Conservation (phyloP, 2,888 invertebrate species). For the Polydrusus cervinus region DNA sequence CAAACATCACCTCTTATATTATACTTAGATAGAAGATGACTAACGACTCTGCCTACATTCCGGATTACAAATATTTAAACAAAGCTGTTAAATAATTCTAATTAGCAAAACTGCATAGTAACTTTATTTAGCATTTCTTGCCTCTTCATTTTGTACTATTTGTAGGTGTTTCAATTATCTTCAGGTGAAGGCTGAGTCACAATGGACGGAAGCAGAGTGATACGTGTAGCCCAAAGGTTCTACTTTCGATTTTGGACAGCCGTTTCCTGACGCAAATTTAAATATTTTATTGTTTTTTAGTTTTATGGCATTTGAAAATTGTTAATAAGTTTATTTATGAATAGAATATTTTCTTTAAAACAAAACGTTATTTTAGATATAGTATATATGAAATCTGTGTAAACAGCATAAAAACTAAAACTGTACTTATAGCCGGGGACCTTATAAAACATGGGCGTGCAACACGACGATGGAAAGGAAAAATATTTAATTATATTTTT, state of each 20-base stretch:
- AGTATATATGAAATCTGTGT: too few relatives aligned
- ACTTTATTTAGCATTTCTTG: slow-evolving; percentile 10
- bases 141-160: slow-evolving; percentile 33
- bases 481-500: too few relatives aligned
- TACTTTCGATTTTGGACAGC: slow-evolving; percentile 34
- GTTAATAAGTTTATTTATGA: too few relatives aligned
- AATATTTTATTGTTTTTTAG: slow-evolving; percentile 23
- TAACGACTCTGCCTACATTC: too few relatives aligned
- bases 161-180: slow-evolving; percentile 38
- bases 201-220: slow-evolving; percentile 42
- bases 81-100: neutral
- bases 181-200: slow-evolving; percentile 46
- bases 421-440: too few relatives aligned
- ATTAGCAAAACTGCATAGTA: slow-evolving; percentile 10
- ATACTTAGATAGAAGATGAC: too few relatives aligned
- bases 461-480: too few relatives aligned
- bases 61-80: neutral
- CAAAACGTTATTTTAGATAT: too few relatives aligned
- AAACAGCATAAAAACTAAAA: too few relatives aligned
- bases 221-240: slow-evolving; percentile 22
- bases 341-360: too few relatives aligned
- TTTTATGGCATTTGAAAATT: neutral
- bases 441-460: too few relatives aligned
- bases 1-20: too few relatives aligned
- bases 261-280: slow-evolving; percentile 42